Evolutionary conservation across 2,797 vertebrate genomes (phyloP).

Genomic region (Neostethus bicornis): DNA sequence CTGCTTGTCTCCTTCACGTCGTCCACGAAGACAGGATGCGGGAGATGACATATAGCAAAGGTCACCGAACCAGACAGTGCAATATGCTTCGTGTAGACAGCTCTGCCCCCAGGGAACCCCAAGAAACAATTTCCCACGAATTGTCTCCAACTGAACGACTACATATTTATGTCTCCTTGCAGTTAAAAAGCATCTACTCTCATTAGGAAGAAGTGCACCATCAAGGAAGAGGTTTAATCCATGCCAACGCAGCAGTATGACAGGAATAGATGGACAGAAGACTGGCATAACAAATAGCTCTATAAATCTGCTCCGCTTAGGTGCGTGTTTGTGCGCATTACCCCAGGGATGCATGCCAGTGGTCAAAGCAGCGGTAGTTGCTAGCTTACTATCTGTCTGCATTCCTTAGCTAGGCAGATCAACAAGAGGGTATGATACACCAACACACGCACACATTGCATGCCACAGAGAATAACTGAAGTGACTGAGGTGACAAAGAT

Average conservation of each 20-base stretch:
- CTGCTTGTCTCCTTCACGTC: not conserved
- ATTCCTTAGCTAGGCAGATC: constrained; percentile 60
- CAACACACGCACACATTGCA: constrained; percentile 41
- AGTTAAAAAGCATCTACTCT: constrained; percentile 33
- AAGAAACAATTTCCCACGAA: constrained; percentile 46
- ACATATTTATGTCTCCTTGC: constrained; percentile 1
- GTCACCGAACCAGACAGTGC: constrained; percentile 50
- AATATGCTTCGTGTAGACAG: constrained; percentile 27
- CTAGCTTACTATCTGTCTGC: constrained; percentile 55
- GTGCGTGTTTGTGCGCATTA: constrained; percentile 23
- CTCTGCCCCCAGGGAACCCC: constrained; percentile 26
- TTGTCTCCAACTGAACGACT: constrained; percentile 37
- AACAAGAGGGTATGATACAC: constrained; percentile 35
- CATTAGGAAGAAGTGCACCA: constrained; percentile 38
- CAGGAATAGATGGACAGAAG: constrained; percentile 54
- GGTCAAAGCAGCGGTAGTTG: constrained; percentile 37
- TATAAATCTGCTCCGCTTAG: constrained; percentile 59
- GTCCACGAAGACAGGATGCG: not conserved
- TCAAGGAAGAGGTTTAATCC: constrained; percentile 51
- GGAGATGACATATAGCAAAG: constrained; percentile 32
- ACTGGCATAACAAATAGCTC: constrained; percentile 61
- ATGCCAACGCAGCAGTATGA: constrained; percentile 58
- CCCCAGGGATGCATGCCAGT: constrained; percentile 39
- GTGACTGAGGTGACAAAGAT: constrained; percentile 21
- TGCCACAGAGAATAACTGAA: constrained; percentile 12